Conservation (phyloP, 1,140 invertebrate genomes). For the Papilio helenus region DNA sequence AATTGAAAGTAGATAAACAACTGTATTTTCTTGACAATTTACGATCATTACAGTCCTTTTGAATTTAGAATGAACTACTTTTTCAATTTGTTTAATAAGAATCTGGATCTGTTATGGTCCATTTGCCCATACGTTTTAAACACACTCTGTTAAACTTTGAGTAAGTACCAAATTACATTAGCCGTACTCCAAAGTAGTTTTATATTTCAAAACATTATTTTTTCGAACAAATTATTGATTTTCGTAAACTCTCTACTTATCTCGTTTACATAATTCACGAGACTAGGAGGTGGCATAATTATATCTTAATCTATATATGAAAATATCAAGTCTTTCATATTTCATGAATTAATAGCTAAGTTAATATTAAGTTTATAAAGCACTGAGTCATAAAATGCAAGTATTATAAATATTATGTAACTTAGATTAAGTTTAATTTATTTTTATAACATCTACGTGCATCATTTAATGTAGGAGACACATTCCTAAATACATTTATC, state of each 20-base stretch:
- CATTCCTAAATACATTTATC: background rate
- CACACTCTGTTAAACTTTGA: background rate
- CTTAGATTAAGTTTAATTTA: background rate
- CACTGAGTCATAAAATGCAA: conserved; percentile 12
- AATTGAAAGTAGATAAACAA: too few species aligned
- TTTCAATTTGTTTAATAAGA: background rate
- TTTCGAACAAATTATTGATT: conserved; percentile 3
- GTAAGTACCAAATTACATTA: background rate
- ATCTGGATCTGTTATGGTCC: background rate
- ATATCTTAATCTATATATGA: conserved; percentile 5
- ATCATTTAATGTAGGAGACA: background rate
- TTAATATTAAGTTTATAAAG: conserved; percentile 5
- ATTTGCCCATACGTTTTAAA: background rate
- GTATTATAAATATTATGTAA: conserved; percentile 1
- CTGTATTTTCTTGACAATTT: background rate
- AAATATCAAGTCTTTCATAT: conserved; percentile 12
- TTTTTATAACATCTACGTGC: background rate
- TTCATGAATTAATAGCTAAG: background rate
- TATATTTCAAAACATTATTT: background rate
- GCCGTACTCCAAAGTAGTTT: background rate
- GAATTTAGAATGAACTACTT: too few species aligned
- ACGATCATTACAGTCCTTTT: background rate
- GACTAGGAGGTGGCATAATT: background rate
- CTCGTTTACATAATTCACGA: conserved; percentile 9
- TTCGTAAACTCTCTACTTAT: conserved; percentile 6